Evolutionary conservation across 2,113 vertebrate species (phyloP), one percentile per base, ranked within the genome.

Genomic region (Gymnorhina tibicen): DNA sequence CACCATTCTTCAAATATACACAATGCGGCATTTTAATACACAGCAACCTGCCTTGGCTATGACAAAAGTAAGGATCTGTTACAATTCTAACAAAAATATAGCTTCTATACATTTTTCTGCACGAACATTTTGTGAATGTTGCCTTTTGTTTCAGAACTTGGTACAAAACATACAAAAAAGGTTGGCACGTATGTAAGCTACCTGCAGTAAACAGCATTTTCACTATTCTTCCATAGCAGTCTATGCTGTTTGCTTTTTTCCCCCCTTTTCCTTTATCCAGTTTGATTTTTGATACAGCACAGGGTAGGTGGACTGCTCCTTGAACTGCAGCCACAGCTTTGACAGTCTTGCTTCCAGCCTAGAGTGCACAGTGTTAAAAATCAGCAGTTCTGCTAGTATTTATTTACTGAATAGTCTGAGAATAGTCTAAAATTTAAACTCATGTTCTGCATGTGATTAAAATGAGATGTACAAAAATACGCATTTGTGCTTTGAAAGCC

Each of bases 31-130:
- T 94, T 96, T 96, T 96, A 94, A 91, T 96, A 96, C 93, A 97
- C 73, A 97, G 95, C 94, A 73, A 60, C 68, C 84, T 92, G 92
- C 89, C 91, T 85, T 87, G 92, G 73, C 86, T 86, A 95, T 95
- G 94, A 95, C 85, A 85, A 78, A 97, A 96, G 85, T 96, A 95
- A 91, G 66, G 46, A 93, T 96, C 93, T 95, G 42, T 97, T 97
- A 95, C 73, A 93, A 76, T 70, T 97, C 96, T 98, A 97, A 97
- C 95, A 98, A 98, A 98, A 98, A 98, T 98, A 98, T 91, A 97
- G 96, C 96, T 97, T 97, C 97, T 97, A 59, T 98, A 98, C 85
- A 97, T 96, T 98, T 98, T 88, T 98, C 86, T 96, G 93, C 97
- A 89, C 92, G 68, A 87, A 97, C 67, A 90, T 92, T 86, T 97